These are phyloP conservation scores for Neomonachus schauinslandi DNA, from an alignment of 2,113 vertebrate genomes.

Conservation along the genomic window DNA sequence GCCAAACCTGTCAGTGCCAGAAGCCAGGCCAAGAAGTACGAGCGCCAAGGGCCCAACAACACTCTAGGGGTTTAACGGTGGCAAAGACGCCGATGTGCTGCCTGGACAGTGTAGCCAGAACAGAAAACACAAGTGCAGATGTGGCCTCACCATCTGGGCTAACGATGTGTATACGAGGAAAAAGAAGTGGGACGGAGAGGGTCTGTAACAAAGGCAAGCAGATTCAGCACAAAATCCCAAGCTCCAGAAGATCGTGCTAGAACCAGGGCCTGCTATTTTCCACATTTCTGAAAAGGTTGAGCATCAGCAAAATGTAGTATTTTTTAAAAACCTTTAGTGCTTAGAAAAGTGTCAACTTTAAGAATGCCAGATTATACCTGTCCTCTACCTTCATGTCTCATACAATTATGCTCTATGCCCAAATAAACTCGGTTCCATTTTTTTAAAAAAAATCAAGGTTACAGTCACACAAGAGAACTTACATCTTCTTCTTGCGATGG, in stretches of 20 bases:
- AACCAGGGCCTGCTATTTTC: neutral
- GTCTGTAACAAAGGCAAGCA: neutral
- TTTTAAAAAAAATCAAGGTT: neutral
- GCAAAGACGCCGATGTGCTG: neutral
- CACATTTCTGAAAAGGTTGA: neutral
- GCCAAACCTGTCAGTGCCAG: neutral
- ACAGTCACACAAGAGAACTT: constrained; percentile 82
- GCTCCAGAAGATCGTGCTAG: neutral
- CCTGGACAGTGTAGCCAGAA: neutral
- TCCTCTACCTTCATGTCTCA: neutral
- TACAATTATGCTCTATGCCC: neutral
- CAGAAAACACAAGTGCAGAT: neutral
- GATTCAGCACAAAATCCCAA: too few relatives aligned
- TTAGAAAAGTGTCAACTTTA: neutral
- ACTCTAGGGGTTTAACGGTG: rapidly evolving
- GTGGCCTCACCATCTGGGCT: neutral
- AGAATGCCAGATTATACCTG: neutral
- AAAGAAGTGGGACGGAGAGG: neutral
- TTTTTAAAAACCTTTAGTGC: neutral
- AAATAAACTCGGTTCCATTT: neutral
- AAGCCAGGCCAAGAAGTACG: neutral
- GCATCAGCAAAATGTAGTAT: neutral
- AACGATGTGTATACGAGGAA: neutral
- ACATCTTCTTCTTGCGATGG: constrained; percentile 99
- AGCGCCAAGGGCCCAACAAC: neutral